Conservation (phyloP, 2,888 invertebrate genomes). For the Calameuta pallipes region DNA sequence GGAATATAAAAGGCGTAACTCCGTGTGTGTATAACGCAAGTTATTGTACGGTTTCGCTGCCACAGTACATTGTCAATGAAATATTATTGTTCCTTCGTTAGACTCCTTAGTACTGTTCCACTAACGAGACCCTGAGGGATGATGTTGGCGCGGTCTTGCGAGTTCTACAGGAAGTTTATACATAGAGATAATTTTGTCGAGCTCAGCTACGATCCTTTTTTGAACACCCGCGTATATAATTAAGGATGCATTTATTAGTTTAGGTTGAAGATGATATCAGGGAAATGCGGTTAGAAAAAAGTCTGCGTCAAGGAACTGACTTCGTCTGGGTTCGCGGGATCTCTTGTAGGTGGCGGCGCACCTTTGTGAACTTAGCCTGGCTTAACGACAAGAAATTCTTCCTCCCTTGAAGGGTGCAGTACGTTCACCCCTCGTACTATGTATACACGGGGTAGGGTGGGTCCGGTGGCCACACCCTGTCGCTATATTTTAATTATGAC, state of each 20-base stretch:
- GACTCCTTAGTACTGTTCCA: background rate
- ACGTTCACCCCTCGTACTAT: background rate
- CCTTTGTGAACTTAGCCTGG: background rate
- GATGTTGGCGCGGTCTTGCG: background rate
- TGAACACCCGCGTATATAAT: background rate
- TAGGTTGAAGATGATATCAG: background rate
- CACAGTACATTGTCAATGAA: background rate
- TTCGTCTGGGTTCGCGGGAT: background rate
- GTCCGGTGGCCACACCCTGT: background rate
- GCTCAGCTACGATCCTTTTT: background rate
- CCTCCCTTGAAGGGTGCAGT: slow-evolving; percentile 1
- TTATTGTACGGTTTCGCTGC: background rate
- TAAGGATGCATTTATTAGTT: background rate
- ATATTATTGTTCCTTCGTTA: background rate
- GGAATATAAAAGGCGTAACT: background rate
- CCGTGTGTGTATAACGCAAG: background rate
- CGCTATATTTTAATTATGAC: slow-evolving; percentile 3
- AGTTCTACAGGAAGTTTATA: background rate
- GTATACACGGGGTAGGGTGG: background rate
- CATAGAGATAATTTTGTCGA: background rate
- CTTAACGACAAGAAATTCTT: background rate
- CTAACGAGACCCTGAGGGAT: background rate
- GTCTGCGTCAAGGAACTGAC: background rate
- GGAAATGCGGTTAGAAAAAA: background rate
- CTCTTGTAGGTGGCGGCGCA: background rate